Base-by-base conservation (phyloP, 2,113 vertebrate species). In the Siniperca chuatsi region DNA sequence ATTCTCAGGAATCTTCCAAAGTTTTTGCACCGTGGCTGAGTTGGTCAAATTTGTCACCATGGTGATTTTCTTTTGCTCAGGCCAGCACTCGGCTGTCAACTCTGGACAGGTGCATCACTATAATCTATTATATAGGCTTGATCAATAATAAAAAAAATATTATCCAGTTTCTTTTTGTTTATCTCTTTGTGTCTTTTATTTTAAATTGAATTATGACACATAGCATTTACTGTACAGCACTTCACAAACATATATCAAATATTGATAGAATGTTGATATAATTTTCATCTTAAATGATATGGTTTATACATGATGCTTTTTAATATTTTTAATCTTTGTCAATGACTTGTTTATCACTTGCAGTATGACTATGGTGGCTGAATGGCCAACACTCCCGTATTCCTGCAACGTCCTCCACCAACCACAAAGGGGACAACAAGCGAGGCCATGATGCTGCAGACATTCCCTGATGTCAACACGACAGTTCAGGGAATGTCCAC, bases 41-140 rank as follows among this genome's bases (percentile, higher is more conserved):
- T 46, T 91, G 58, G 65, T 92, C 79, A 92, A 87, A 80, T 95
- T 92, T 86, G 81, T 93, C 72, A 92, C 92, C 71, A 93, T 95
- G 92, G 89, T 92, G 60, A 90, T 94, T 18, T 94, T 93, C 70
- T 90, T 80, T 10, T 61, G 82, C 50, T 92, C 93, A 23, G 74
- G 4, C 37, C 90, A 93, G 58, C 93, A 94, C 64, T 35, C 85
- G 13, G 89, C 93, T 21, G 90, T 94, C 25, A 94, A 92, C 78
- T 4, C 1, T 75, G 93, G 93, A 85, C 93, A 94, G 93, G 93
- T 94, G 37, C 68, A 52, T 42, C 16, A 4, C 40, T 46, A 40
- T 42, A 37, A 68, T 48, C 2, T 40, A 4, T 3, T 33, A 1
- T 23, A 65, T 23, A 40, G 10, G 20, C n/a, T 16, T 74, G 21